Base-by-base conservation (phyloP, 2,888 invertebrate genomes). In the Seladonia tumulorum region DNA sequence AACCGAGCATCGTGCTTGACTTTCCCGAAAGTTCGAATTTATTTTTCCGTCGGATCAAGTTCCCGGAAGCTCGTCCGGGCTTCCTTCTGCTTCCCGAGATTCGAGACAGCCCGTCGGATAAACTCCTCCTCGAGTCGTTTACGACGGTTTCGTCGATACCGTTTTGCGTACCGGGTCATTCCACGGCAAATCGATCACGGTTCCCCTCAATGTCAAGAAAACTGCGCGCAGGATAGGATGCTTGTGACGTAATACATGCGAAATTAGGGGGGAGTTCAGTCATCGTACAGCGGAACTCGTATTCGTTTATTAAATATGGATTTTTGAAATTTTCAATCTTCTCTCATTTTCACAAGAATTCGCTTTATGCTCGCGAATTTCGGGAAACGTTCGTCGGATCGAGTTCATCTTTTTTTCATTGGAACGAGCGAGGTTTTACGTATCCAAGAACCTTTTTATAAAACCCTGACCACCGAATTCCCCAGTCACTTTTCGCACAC, bases 1-100 rank as follows among this genome's bases (percentile, higher is more conserved):
- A 53, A 70, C 63, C 18, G 49, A 53, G 29, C 68, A 42, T 10
- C 14, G 53, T 12, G 57, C 63, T 83, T 42, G 76, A 49, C 63
- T 60, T 18, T 29, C 7, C 18, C 79, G 68, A 75, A 60, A 66
- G 49, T 71, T 53, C 35, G 35, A 47, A 78, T 78, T 85, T 79
- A 85, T 79, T 85, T 84, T 70, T 70, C 79, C 70, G 25, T 60
- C 42, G 77, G 22, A 53, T 74, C 83, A 16, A 74, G 49, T 70
- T 78, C 60, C 49, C 68, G 70, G 77, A 83, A 83, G 76, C 73
- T 25, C 8, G 35, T 63, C 66, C 22, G 29, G 5, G 39, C 39
- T 5, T 39, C 70, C 4, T 68, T 53, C 39, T 70, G 35, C 70
- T 14, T 16, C 16, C 49, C 12, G 35, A 42, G 73, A 49, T 35